phyloP scores from a whole-genome alignment of 2,113 vertebrate genomes.

The Nipponia nippon region DNA sequence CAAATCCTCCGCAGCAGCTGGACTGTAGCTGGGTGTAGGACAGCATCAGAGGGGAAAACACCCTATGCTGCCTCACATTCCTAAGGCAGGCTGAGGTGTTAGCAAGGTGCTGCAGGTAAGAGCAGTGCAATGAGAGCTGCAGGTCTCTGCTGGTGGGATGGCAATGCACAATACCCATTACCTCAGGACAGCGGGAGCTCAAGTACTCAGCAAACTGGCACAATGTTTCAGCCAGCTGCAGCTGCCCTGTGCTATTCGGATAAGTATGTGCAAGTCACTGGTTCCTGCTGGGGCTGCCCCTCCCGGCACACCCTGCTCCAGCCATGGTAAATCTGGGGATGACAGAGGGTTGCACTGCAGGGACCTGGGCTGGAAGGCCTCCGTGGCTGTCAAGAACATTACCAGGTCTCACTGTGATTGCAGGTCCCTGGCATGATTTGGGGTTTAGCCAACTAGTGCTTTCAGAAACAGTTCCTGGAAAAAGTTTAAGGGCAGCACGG shows the following conservation, averaged over 20 bases:
- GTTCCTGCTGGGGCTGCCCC: background rate
- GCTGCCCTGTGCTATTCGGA: rapidly evolving
- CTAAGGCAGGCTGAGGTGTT: background rate
- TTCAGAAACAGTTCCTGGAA: background rate
- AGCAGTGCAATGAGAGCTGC: background rate
- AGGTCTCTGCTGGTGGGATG: background rate
- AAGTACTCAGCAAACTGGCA: background rate
- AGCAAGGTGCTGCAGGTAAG: background rate
- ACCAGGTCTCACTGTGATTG: background rate
- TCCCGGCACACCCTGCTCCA: background rate
- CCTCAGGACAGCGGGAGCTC: background rate
- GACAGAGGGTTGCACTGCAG: background rate
- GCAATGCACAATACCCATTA: background rate
- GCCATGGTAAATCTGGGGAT: background rate
- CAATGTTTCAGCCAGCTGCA: background rate
- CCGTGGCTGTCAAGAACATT: background rate
- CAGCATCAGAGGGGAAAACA: background rate
- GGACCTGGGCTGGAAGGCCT: background rate
- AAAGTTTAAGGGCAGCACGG: background rate
- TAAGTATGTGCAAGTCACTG: background rate
- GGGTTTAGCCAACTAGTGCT: background rate
- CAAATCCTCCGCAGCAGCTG: background rate
- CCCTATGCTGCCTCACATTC: background rate
- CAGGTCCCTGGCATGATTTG: background rate
- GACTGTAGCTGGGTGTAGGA: background rate